phyloP scores from a whole-genome alignment of 1,140 invertebrate genomes.

The Lepidostoma basale region DNA sequence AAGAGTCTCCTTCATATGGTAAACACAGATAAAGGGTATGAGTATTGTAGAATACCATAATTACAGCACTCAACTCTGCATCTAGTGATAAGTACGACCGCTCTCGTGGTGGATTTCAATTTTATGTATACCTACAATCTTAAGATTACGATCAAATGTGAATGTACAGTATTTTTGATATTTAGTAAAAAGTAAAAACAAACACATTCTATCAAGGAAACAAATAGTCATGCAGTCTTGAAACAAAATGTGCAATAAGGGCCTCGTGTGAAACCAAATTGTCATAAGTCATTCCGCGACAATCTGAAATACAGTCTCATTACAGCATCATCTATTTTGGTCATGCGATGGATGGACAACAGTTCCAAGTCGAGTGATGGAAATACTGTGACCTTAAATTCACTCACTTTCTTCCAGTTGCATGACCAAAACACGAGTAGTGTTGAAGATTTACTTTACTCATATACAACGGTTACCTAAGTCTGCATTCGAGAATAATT shows the following conservation, averaged over 20 bases:
- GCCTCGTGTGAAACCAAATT: constrained; percentile 43
- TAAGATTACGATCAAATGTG: constrained; percentile 23
- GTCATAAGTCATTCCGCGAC: constrained; percentile 44
- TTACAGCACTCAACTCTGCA: constrained; percentile 42
- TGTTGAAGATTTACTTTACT: constrained; percentile 15
- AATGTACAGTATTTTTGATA: constrained; percentile 33
- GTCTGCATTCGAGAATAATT: constrained; percentile 44
- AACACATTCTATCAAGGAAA: constrained; percentile 44
- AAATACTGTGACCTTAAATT: constrained; percentile 11
- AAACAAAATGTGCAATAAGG: constrained; percentile 45
- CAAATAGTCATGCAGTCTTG: constrained; percentile 45
- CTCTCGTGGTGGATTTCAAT: constrained; percentile 39
- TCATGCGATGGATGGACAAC: constrained; percentile 40
- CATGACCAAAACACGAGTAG: constrained; percentile 37
- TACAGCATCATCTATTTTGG: constrained; percentile 43
- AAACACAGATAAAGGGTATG: constrained; percentile 1
- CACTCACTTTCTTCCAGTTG: constrained; percentile 23
- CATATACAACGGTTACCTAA: constrained; percentile 19
- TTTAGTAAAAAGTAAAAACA: constrained; percentile 40
- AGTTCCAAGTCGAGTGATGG: constrained; percentile 24
- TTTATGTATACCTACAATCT: constrained; percentile 30
- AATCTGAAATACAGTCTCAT: constrained; percentile 44
- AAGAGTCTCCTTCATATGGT: constrained; percentile 3
- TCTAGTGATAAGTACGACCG: constrained; percentile 12
- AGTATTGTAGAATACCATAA: constrained; percentile 6